These are phyloP conservation scores for Gambusia affinis DNA, from an alignment of 2,113 vertebrate genomes.

Conservation along the genomic window DNA sequence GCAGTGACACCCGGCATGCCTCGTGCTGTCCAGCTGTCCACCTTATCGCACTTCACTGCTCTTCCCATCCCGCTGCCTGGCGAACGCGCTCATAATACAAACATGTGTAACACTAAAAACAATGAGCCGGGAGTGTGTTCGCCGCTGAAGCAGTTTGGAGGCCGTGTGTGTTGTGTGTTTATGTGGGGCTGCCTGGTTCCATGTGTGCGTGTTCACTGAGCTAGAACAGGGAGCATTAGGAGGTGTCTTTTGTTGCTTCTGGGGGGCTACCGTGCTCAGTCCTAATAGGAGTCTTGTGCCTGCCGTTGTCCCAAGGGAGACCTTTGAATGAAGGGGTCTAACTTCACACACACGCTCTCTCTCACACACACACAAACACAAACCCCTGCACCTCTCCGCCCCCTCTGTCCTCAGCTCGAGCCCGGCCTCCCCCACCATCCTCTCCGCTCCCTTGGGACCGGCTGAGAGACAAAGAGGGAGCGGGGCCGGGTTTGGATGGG, in stretches of 20 bases:
- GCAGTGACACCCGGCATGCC: constrained; percentile 51
- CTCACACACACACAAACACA: constrained; percentile 14
- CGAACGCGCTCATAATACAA: constrained; percentile 41
- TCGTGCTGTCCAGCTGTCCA: constrained; percentile 80
- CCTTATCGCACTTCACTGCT: constrained; percentile 73
- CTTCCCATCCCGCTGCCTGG: constrained; percentile 47
- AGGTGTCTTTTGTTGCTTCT: constrained; percentile 82
- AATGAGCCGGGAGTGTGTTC: constrained; percentile 57
- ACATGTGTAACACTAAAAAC: constrained; percentile 52
- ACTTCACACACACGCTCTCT: constrained; percentile 66
- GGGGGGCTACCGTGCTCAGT: constrained; percentile 78
- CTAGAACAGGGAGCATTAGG: constrained; percentile 78
- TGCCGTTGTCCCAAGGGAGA: constrained; percentile 79
- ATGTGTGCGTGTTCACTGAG: constrained; percentile 67
- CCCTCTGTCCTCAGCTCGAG: constrained; percentile 64
- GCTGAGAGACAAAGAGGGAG: constrained; percentile 83
- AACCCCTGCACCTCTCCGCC: not conserved
- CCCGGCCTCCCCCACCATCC: constrained; percentile 74
- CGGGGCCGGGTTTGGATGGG: constrained; percentile 75
- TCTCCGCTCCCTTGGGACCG: constrained; percentile 76
- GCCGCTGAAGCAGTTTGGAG: constrained; percentile 53
- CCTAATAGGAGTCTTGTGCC: constrained; percentile 85
- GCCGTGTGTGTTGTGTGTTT: constrained; percentile 53
- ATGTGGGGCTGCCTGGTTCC: constrained; percentile 56
- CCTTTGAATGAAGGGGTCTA: constrained; percentile 81